A percentile compares a stretch with the other conserved stretches of the same genome.
Conservation (phyloP, 2,113 vertebrate species). For the Rhadina sibilatrix region DNA sequence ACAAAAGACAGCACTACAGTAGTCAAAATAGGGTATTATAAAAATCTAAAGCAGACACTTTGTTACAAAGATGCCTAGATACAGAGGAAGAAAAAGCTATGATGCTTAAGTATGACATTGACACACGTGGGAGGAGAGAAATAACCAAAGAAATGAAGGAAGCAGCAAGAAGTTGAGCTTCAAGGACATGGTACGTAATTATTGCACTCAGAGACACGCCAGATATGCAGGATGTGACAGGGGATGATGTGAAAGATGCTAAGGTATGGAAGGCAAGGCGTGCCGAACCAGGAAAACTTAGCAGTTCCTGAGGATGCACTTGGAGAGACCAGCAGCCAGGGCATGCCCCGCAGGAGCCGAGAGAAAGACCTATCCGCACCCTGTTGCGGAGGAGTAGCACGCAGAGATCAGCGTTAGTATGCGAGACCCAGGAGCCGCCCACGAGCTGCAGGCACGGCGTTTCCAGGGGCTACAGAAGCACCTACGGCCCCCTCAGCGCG, state of each 20-base stretch:
- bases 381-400: background rate
- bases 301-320: background rate
- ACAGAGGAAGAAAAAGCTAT: background rate
- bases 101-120: background rate
- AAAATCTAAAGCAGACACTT: background rate
- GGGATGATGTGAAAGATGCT: background rate
- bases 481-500: background rate
- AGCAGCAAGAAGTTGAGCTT: background rate
- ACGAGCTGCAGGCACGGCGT: background rate
- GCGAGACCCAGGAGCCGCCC: background rate
- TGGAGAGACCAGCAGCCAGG: background rate
- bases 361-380: background rate
- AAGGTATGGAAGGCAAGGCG: background rate
- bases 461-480: background rate
- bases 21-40: background rate
- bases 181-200: background rate
- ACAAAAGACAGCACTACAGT: background rate
- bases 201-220: rapidly evolving
- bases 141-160: background rate
- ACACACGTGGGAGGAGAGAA: background rate
- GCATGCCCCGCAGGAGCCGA: background rate
- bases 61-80: background rate
- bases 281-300: background rate
- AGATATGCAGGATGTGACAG: rapidly evolving
- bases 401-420: rapidly evolving